Evolutionary conservation across 1,140 invertebrate species (phyloP), one percentile per base, ranked within the genome.

Genomic region (Trichonephila clavata): DNA sequence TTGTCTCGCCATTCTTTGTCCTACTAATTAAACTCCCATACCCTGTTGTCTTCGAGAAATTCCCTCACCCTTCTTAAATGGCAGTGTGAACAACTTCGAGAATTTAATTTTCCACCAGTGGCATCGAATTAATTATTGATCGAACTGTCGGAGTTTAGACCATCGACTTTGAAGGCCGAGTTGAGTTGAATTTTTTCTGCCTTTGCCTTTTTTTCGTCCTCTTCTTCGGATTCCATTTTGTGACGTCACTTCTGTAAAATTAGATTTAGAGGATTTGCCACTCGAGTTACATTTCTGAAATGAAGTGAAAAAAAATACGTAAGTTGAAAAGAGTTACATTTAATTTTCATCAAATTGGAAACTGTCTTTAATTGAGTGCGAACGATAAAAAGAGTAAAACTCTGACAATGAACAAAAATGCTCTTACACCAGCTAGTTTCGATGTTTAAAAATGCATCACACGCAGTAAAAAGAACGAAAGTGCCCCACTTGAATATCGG

Each of bases 121-220:
- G 84, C 84, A 61, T 86, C 60, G 60, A 86, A 86, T 86, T 86
- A 86, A 86, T 86, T 86, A 86, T 86, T 63, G 84, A 86, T 86
- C 84, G 84, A 63, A 63, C 57, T 60, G 27, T 57, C 39, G 18
- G 21, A 24, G 77, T 50, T 24, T 27, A 57, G 50, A 43, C 81
- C n/a, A 24, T 57, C n/a, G 81, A 59, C n/a, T 83, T 81, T 77
- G 71, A 77, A 77, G 71, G 27, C 24, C 27, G 71, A 77, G 71
- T 77, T 77, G 71, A 39, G 61, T 32, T 81, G 32, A 24, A 4
- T 77, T 77, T 39, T 77, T 77, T n/a, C n/a, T n/a, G n/a, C n/a
- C n/a, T n/a, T 77, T 27, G 1, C 32, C 6, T 20, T 71, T 71
- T 24, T 57, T 86, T 57, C 50, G 20, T 68, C 27, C 32, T 39